phyloP scores from a whole-genome alignment of 1,140 invertebrate species.

The Eupristina koningsbergeri region DNA sequence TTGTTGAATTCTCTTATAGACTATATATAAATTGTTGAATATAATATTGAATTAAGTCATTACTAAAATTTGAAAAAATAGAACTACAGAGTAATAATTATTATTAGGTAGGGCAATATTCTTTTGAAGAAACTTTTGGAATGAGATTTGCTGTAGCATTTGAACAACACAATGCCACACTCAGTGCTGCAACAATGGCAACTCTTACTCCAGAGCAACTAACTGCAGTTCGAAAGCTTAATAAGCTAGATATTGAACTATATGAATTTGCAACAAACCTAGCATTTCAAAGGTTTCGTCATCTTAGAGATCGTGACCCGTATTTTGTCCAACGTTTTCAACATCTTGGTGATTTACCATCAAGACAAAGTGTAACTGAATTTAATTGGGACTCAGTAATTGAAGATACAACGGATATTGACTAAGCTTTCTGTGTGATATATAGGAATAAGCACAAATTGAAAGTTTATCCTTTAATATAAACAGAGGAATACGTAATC shows the following conservation, averaged over 20 bases:
- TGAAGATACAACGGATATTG: constrained; percentile 78
- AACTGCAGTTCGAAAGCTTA: constrained; percentile 84
- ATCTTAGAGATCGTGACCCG: constrained; percentile 83
- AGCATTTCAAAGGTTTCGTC: constrained; percentile 86
- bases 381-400: constrained; percentile 90
- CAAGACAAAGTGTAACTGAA: constrained; percentile 81
- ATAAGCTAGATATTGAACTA: constrained; percentile 92
- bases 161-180: constrained; percentile 91
- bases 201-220: constrained; percentile 83
- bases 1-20: neutral
- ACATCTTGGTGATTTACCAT: constrained; percentile 83
- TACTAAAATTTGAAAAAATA: no score
- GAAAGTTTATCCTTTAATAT: constrained; percentile 36
- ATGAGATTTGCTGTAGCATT: constrained; percentile 91
- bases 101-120: constrained; percentile 88
- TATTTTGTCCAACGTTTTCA: constrained; percentile 87
- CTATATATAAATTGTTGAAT: no score
- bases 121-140: constrained; percentile 98
- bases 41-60: no score
- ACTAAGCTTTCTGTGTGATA: constrained; percentile 55
- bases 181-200: constrained; percentile 84
- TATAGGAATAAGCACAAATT: constrained; percentile 47
- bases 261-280: constrained; percentile 94
- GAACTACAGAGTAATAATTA: neutral
- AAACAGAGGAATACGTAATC: neutral